A percentile compares a stretch with the other conserved stretches of the same genome.
phyloP scores from a whole-genome alignment of 2,888 invertebrate species.

The Miltochrista miniata region DNA sequence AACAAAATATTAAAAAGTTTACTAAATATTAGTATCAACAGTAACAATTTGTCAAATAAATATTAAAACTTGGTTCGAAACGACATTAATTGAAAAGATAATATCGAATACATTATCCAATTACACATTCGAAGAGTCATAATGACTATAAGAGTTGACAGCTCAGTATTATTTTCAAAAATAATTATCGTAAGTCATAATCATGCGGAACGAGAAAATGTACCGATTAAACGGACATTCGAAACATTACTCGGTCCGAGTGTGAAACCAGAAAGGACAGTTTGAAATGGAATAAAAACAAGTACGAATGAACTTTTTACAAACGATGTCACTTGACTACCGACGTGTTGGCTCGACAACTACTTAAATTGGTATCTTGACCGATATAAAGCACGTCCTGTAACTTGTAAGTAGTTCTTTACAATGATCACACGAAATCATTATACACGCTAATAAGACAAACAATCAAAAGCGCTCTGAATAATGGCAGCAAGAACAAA shows the following conservation, averaged over 20 bases:
- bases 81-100: conserved; percentile 63
- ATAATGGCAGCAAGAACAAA: conserved; percentile 17
- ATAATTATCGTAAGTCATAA: conserved; percentile 41
- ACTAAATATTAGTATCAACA: conserved; percentile 19
- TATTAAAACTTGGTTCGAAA: conserved; percentile 40
- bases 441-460: conserved; percentile 36
- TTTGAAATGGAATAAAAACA: conserved; percentile 40
- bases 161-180: conserved; percentile 56
- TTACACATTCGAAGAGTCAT: conserved; percentile 58
- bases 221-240: conserved; percentile 35
- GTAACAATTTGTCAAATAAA: conserved; percentile 50
- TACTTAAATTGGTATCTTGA: conserved; percentile 60
- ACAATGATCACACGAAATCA: conserved; percentile 52
- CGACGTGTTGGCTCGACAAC: conserved; percentile 53
- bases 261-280: conserved; percentile 45
- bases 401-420: conserved; percentile 44
- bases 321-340: conserved; percentile 48
- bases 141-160: conserved; percentile 56
- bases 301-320: conserved; percentile 49
- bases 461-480: conserved; percentile 14
- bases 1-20: conserved; percentile 12
- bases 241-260: conserved; percentile 42
- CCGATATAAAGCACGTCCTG: conserved; percentile 30
- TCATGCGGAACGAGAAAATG: conserved; percentile 37
- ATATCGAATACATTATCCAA: conserved; percentile 64